phyloP scores from a whole-genome alignment of 2,797 vertebrate genomes.

The Hoplostethus atlanticus region DNA sequence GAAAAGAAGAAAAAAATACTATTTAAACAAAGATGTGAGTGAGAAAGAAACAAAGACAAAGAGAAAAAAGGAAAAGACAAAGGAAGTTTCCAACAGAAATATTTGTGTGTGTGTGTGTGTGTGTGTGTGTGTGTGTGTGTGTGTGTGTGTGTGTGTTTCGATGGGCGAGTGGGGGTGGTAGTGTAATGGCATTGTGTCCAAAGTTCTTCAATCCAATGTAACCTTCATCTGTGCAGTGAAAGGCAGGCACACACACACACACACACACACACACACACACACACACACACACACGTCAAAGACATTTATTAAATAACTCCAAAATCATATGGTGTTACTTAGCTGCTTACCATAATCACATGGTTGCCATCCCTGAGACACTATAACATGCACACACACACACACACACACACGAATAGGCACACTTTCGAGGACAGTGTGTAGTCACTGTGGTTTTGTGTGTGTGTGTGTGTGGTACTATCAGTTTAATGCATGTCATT shows the following conservation, averaged over 20 bases:
- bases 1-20: too few species aligned
- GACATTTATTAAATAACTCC: not conserved
- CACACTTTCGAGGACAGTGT: not conserved
- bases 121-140: too few species aligned
- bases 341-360: conserved; percentile 88
- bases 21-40: too few species aligned
- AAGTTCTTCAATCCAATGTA: conserved; percentile 68
- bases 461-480: conserved; percentile 13
- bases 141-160: too few species aligned
- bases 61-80: too few species aligned
- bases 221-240: conserved; percentile 89
- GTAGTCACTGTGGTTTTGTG: conserved; percentile 3
- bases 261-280: conserved; percentile 76
- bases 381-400: not conserved
- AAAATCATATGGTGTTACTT: conserved; percentile 85
- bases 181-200: too few species aligned
- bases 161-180: too few species aligned
- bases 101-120: too few species aligned
- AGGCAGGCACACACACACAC: conserved; percentile 61
- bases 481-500: too few species aligned
- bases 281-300: not conserved
- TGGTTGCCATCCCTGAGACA: conserved; percentile 59
- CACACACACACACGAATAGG: not conserved
- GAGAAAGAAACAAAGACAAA: too few species aligned
- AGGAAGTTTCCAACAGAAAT: too few species aligned